Conservation (phyloP, 2,888 invertebrate genomes). For the Lepidonotus clava region DNA sequence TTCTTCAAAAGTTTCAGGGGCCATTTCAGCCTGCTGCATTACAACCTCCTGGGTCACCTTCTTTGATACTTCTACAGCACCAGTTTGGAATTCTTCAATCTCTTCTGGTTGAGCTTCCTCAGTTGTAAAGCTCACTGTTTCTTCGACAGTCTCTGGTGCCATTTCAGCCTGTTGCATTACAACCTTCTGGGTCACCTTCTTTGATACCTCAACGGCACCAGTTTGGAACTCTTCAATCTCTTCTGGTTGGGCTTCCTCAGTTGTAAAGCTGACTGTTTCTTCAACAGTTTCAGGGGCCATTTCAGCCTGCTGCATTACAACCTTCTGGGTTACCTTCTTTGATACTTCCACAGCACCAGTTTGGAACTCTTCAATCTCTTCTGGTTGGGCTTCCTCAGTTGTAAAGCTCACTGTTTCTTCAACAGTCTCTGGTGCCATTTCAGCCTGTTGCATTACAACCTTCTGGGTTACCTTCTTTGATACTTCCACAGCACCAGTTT, state of each 20-base stretch:
- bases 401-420: conserved; percentile 24
- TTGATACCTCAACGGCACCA: conserved; percentile 19
- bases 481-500: neutral
- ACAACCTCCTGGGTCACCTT: conserved; percentile 3
- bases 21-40: conserved; percentile 35
- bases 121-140: neutral
- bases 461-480: conserved; percentile 5
- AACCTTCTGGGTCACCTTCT: conserved; percentile 2
- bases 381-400: conserved; percentile 41
- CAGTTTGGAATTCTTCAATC: neutral
- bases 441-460: conserved; percentile 11
- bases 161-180: neutral
- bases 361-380: neutral
- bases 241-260: conserved; percentile 27
- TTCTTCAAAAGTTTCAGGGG: conserved; percentile 22
- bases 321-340: neutral
- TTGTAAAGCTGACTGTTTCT: conserved; percentile 8
- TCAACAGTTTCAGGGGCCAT: conserved; percentile 15
- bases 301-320: conserved; percentile 14
- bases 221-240: conserved; percentile 24
- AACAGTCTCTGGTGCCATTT: conserved; percentile 4
- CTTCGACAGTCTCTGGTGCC: neutral
- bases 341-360: conserved; percentile 28
- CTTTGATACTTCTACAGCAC: neutral
- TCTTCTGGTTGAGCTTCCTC: neutral